phyloP scores from a whole-genome alignment of 2,888 invertebrate genomes.

The Polylopha cassiicola region DNA sequence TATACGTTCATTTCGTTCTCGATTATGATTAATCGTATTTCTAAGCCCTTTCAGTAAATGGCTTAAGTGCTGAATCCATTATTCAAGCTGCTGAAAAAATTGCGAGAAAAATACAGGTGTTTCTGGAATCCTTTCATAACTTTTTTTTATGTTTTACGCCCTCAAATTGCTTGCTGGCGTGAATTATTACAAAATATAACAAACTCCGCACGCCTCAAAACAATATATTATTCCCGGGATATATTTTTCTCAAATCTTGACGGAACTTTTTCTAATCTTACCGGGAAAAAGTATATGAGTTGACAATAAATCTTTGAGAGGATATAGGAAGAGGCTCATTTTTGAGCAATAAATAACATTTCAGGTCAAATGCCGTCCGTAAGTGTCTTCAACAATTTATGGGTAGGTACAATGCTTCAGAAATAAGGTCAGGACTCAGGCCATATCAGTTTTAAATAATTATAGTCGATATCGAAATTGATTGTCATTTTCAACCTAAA shows the following conservation, averaged over 20 bases:
- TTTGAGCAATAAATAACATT: conserved; percentile 26
- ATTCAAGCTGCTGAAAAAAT: too few relatives aligned
- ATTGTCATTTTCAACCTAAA: too few relatives aligned
- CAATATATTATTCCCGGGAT: conserved; percentile 5
- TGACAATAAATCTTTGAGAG: conserved; percentile 25
- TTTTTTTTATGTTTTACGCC: not conserved
- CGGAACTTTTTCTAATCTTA: conserved; percentile 11
- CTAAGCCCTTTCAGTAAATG: too few relatives aligned
- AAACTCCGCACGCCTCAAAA: not conserved
- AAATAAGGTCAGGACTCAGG: conserved; percentile 17
- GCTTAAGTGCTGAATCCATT: too few relatives aligned
- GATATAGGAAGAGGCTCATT: conserved; percentile 23
- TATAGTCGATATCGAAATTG: too few relatives aligned
- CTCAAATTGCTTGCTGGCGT: conserved; percentile 4
- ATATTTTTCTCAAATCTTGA: conserved; percentile 8
- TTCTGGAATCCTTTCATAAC: not conserved
- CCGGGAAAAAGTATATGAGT: conserved; percentile 8
- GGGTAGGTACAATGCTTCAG: conserved; percentile 3
- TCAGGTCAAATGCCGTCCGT: conserved; percentile 23
- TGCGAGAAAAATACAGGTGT: too few relatives aligned
- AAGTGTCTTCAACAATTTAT: conserved; percentile 21
- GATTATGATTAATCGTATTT: too few relatives aligned
- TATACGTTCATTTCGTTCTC: too few relatives aligned
- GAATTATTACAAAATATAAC: conserved; percentile 7
- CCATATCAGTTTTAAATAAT: too few relatives aligned